Conservation (phyloP, 2,888 invertebrate genomes). For the Acrobasis suavella region DNA sequence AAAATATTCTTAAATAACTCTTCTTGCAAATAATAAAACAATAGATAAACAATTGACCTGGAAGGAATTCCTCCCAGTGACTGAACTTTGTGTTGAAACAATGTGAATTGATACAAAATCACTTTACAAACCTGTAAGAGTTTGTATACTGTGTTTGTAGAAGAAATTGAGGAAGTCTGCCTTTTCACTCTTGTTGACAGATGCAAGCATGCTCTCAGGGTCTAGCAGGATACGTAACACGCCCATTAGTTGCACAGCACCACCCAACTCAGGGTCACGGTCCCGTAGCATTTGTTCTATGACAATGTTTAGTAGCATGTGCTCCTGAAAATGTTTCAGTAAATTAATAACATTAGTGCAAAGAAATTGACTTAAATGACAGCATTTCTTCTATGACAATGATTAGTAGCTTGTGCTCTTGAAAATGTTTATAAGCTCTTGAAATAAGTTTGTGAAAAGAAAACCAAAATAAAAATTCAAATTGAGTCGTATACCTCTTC, state of each 20-base stretch:
- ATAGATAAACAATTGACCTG: too few species aligned
- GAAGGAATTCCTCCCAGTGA: too few species aligned
- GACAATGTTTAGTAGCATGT: constrained; percentile 96
- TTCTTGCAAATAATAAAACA: too few species aligned
- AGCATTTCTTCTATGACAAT: constrained; percentile 99
- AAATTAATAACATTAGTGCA: too few species aligned
- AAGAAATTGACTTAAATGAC: too few species aligned
- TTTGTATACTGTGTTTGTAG: constrained; percentile 98
- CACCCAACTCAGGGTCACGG: constrained; percentile 97
- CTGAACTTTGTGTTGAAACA: too few species aligned
- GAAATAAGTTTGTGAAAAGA: constrained; percentile 15
- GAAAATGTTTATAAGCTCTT: constrained; percentile 51
- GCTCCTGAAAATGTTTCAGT: constrained; percentile 85
- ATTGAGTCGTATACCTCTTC: constrained; percentile 86
- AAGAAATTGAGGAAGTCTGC: constrained; percentile 99
- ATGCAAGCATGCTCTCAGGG: constrained; percentile 98
- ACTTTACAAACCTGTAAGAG: constrained; percentile 89
- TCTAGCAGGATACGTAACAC: constrained; percentile 96
- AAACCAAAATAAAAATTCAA: neutral
- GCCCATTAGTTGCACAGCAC: constrained; percentile 98
- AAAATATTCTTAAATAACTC: too few species aligned
- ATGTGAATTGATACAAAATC: too few species aligned
- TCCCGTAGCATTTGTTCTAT: constrained; percentile 99
- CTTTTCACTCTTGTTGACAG: constrained; percentile 97
- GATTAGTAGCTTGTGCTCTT: constrained; percentile 97